Conservation (phyloP, 2,113 vertebrate genomes). For the Cyphomyrus discorhynchus region DNA sequence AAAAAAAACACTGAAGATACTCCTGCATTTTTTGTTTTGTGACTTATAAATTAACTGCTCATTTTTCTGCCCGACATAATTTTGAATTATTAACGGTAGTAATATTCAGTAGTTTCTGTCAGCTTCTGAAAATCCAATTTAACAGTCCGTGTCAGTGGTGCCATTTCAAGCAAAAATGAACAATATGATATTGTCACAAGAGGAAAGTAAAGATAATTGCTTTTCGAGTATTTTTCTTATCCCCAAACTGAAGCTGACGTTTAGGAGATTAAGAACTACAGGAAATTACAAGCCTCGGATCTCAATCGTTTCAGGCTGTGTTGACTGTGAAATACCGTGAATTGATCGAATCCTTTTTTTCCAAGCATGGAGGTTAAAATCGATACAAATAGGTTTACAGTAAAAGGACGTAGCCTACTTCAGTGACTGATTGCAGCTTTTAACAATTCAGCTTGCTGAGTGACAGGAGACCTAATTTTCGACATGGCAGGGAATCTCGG, state of each 20-base stretch:
- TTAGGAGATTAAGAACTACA: not conserved
- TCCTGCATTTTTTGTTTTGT: not conserved
- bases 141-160: not conserved
- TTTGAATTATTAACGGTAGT: not conserved
- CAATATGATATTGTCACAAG: not conserved
- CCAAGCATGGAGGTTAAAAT: not conserved
- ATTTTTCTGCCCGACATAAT: not conserved
- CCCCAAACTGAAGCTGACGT: not conserved
- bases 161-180: not conserved
- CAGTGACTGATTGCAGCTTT: not conserved
- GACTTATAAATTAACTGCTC: not conserved
- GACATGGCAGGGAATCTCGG: not conserved
- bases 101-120: not conserved
- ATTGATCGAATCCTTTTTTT: not conserved
- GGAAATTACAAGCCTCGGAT: not conserved
- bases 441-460: not conserved
- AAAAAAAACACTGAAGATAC: not conserved
- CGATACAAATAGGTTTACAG: not conserved
- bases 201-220: not conserved
- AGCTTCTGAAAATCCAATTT: not conserved
- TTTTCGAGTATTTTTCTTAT: not conserved
- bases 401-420: not conserved
- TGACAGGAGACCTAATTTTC: not conserved
- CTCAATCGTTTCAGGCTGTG: not conserved
- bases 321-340: not conserved